These are phyloP conservation scores for Tapirus indicus DNA, from an alignment of 2,797 vertebrate species.

Conservation along the genomic window DNA sequence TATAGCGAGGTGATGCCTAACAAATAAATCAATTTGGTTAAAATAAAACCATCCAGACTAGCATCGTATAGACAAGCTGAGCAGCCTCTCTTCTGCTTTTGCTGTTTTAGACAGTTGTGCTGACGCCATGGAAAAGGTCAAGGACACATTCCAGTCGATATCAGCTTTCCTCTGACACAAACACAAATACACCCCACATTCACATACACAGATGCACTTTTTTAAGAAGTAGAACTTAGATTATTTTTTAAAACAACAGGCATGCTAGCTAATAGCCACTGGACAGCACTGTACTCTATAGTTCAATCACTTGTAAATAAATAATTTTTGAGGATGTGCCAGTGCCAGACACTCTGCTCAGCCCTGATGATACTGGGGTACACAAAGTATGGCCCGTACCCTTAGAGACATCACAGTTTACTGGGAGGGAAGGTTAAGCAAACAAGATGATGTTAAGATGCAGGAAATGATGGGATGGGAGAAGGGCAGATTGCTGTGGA, in stretches of 20 bases:
- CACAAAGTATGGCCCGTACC: neutral
- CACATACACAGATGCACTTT: neutral
- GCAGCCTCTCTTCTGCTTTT: neutral
- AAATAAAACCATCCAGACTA: neutral
- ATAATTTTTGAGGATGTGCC: neutral
- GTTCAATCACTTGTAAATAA: neutral
- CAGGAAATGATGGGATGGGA: neutral
- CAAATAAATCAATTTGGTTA: neutral
- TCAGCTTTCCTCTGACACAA: neutral
- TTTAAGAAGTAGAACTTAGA: neutral
- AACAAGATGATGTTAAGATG: neutral
- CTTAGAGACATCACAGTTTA: neutral
- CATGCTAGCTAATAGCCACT: neutral
- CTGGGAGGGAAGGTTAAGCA: neutral
- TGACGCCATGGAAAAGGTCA: neutral
- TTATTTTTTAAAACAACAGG: neutral
- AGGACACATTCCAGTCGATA: neutral
- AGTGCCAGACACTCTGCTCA: neutral
- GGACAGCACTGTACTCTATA: neutral
- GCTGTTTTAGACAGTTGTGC: neutral
- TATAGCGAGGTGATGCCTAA: neutral
- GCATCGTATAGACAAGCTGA: neutral
- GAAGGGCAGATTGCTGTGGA: neutral
- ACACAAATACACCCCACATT: accelerated
- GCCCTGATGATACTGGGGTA: neutral